Evolutionary conservation across 2,113 vertebrate species (phyloP).

Genomic region (Setophaga kirtlandii): DNA sequence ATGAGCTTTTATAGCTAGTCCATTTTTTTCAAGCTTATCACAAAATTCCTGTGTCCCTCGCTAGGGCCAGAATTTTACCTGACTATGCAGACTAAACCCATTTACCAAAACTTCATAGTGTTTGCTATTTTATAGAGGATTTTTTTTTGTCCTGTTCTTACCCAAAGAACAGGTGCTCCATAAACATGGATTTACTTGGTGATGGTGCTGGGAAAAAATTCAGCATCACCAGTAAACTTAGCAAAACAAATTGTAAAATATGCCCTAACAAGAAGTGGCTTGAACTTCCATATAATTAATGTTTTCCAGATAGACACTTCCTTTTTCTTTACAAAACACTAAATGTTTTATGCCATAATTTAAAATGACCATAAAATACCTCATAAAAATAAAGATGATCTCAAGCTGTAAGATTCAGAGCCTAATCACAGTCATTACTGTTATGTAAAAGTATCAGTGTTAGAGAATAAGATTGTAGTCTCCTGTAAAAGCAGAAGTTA

Average conservation of each 20-base stretch:
- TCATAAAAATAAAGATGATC: not conserved
- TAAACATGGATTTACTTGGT: not conserved
- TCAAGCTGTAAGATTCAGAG: not conserved
- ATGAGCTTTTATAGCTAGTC: not conserved
- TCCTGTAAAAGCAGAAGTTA: not conserved
- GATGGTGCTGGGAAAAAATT: not conserved
- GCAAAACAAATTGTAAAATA: not conserved
- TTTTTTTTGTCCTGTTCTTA: not conserved
- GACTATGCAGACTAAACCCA: not conserved
- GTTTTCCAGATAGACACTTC: not conserved
- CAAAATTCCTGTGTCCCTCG: rapidly evolving
- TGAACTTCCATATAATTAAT: not conserved
- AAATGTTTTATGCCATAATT: not conserved
- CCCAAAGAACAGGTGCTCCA: not conserved
- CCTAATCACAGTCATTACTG: not conserved
- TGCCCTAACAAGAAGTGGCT: not conserved
- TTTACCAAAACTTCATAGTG: not conserved
- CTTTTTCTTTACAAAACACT: conserved; percentile 1
- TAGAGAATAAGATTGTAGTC: not conserved
- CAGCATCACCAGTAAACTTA: not conserved
- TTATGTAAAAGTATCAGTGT: not conserved
- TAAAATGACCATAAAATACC: not conserved
- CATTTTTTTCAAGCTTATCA: not conserved
- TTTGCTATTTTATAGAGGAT: not conserved
- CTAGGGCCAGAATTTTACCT: not conserved